These are phyloP conservation scores for Athetis lepigone DNA, from an alignment of 2,888 invertebrate genomes.

Conservation along the genomic window DNA sequence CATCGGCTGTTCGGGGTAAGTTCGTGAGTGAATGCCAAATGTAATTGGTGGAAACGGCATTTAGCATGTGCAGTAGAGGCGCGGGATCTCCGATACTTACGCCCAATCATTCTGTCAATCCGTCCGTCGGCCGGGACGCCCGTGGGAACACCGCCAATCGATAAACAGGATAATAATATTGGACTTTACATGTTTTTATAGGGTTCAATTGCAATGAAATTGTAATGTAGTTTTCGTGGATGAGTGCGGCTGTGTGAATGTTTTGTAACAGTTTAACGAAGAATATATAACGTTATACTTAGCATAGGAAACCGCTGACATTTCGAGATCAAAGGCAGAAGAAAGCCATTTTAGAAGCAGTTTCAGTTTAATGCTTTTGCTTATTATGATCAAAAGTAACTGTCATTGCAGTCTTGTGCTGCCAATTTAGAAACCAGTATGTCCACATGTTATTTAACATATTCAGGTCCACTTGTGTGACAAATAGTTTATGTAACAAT, in stretches of 20 bases:
- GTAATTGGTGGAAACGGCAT: slow-evolving; percentile 80
- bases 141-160: slow-evolving; percentile 79
- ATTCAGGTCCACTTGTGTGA: slow-evolving; percentile 44
- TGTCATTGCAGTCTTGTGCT: not conserved
- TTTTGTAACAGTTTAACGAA: slow-evolving; percentile 8
- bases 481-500: slow-evolving; percentile 57
- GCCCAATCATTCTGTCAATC: slow-evolving; percentile 87
- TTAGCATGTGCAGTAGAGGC: slow-evolving; percentile 77
- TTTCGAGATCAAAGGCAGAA: slow-evolving; percentile 19
- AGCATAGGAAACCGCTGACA: slow-evolving; percentile 21
- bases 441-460: slow-evolving; percentile 27
- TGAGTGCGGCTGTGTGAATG: slow-evolving; percentile 6
- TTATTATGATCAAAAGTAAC: slow-evolving; percentile 5
- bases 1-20: slow-evolving; percentile 68
- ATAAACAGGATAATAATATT: slow-evolving; percentile 65
- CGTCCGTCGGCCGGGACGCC: slow-evolving; percentile 70
- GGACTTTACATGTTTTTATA: slow-evolving; percentile 56
- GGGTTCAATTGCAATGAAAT: slow-evolving; percentile 35
- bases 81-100: slow-evolving; percentile 79
- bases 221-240: slow-evolving; percentile 5
- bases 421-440: slow-evolving; percentile 26
- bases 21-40: slow-evolving; percentile 84
- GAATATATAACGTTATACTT: not conserved
- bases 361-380: slow-evolving; percentile 9
- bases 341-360: slow-evolving; percentile 13